Evolutionary conservation across 2,888 invertebrate genomes (phyloP).

Genomic region (Hyposoter didymator): DNA sequence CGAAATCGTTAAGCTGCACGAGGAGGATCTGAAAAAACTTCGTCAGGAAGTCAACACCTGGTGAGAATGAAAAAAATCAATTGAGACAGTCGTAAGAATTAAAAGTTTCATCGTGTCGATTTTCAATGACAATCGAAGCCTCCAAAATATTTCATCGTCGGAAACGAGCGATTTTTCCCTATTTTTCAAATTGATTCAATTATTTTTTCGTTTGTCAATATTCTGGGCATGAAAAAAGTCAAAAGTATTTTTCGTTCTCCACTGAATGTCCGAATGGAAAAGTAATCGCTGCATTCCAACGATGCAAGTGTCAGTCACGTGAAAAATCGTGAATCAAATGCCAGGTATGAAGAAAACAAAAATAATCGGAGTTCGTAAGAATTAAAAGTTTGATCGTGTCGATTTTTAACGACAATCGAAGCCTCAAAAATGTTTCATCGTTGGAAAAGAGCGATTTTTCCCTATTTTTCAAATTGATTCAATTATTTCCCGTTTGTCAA

Average conservation of each 20-base stretch:
- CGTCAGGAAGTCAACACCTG: slow-evolving; percentile 64
- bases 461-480: background rate
- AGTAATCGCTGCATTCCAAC: background rate
- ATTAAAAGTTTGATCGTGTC: background rate
- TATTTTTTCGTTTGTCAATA: background rate
- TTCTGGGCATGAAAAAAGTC: background rate
- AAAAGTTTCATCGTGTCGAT: background rate
- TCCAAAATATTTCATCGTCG: background rate
- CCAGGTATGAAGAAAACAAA: slow-evolving; percentile 31
- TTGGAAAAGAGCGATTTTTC: background rate
- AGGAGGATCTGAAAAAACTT: slow-evolving; percentile 67
- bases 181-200: background rate
- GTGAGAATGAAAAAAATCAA: slow-evolving; percentile 46
- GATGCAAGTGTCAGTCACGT: background rate
- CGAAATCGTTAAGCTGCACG: slow-evolving; percentile 67
- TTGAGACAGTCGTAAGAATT: background rate
- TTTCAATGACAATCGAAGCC: background rate
- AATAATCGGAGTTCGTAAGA: slow-evolving; percentile 8
- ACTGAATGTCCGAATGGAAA: background rate
- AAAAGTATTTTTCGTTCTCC: background rate
- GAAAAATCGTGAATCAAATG: background rate
- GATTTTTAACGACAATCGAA: background rate
- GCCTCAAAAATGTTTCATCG: background rate
- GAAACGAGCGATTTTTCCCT: background rate
- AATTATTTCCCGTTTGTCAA: background rate